Evolutionary conservation across 2,888 invertebrate species (phyloP), one percentile per base, ranked within the genome.

Genomic region (Lucinisca nassula): DNA sequence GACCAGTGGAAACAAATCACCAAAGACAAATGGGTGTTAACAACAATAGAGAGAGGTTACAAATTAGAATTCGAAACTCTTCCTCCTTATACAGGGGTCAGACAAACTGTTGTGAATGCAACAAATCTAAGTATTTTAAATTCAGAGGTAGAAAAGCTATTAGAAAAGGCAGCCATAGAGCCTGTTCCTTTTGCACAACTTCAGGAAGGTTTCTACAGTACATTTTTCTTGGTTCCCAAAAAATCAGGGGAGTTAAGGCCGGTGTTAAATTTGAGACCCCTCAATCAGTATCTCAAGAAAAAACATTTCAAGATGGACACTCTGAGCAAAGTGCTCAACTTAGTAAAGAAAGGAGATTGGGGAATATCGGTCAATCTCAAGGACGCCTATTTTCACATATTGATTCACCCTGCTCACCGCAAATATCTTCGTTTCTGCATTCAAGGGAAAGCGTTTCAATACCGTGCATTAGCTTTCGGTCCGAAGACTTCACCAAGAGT

Each of bases 301-400:
- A 77, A 17, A 14, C 58, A 82, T 90, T 90, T 90, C 80, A 87
- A 87, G 38, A 89, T 90, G 87, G 85, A 87, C 30, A 67, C 75
- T 14, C n/a, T 82, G 40, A 80, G 81, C 70, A 75, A 74, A 55
- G 85, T 90, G 2, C 24, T 82, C 24, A 80, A 83, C 51, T 61
- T 78, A 75, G 74, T 85, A 21, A 27, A 85, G 55, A 67, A 77
- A 78, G 67, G 70, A 72, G 87, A 87, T 61, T 87, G 61, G 75
- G 79, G 81, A 8, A 37, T 87, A 35, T 73, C 83, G 0, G 27
- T 83, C 49, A 77, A 87, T 80, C 77, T 84, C 0, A 45, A n/a
- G 37, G 82, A 86, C 45, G 85, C 85, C 2, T 85, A 85, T 82
- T 12, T 76, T 80, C 77, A 85, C 38, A 61, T 83, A 0, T 77